Percentiles rank a stretch among this genome's conserved stretches.
These are phyloP conservation scores for Ridgeia piscesae DNA, from an alignment of 1,140 invertebrate genomes.

Conservation along the genomic window DNA sequence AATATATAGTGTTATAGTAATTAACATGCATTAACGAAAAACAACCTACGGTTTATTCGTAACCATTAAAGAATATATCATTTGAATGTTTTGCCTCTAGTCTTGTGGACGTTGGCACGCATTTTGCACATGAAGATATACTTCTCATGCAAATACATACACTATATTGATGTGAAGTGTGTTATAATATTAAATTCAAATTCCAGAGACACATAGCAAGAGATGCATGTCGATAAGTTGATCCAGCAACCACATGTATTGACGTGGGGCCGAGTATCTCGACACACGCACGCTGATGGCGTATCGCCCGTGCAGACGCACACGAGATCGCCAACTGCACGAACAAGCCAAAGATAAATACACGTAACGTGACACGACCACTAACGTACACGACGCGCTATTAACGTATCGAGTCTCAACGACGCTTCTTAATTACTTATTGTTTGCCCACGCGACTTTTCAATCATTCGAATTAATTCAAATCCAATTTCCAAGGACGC, in stretches of 20 bases:
- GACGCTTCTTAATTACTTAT: neutral
- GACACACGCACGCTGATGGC: neutral
- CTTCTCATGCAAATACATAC: neutral
- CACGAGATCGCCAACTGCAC: neutral
- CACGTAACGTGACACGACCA: neutral
- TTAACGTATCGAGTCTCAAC: neutral
- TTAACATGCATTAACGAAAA: no score
- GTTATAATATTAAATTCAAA: neutral
- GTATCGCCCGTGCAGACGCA: neutral
- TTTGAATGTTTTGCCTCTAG: no score
- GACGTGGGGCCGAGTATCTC: neutral
- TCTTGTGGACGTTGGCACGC: neutral
- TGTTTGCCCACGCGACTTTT: neutral
- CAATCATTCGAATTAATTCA: constrained; percentile 1
- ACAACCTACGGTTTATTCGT: no score
- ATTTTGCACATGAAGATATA: neutral
- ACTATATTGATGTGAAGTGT: neutral
- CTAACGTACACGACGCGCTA: neutral
- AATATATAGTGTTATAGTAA: no score
- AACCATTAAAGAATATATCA: no score
- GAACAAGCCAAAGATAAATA: neutral
- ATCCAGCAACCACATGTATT: neutral
- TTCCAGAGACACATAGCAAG: neutral
- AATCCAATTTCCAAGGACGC: neutral
- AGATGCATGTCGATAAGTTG: no score